Base-by-base conservation (phyloP, 2,888 invertebrate genomes). In the Actias luna region DNA sequence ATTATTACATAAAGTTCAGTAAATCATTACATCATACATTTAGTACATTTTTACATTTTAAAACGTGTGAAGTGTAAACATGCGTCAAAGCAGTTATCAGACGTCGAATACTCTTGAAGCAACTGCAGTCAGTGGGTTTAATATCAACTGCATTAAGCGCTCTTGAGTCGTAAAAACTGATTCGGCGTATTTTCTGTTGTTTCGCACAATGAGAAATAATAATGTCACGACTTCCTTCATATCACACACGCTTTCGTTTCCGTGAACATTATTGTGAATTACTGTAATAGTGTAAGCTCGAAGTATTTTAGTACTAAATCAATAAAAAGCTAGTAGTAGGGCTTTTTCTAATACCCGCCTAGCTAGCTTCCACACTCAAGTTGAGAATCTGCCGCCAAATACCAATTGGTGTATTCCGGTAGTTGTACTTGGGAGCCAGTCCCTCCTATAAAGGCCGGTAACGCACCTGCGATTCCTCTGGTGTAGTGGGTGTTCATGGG, bases 61-160 rank as follows among this genome's bases (percentile, higher is more conserved):
- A 86, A 87, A 87, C 89, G 89, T 89, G 89, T 85, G 89, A 89
- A 89, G 83, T 80, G 83, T 78, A 86, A 82, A 87, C 82, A 78
- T 68, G 75, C 77, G 78, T 74, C 83, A 87, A 87, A 88, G 87
- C 82, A 77, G 73, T 71, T 74, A 64, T 64, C 36, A 61, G 62
- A 60, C 64, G 58, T 66, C 35, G 14, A n/a, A 33, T 63, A 50
- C 46, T 58, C 36, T 36, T 61, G 39, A 39, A 29, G 55, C 39
- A 50, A 22, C 46, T 50, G 22, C 46, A 50, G 8, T 22, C 46
- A 25, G 22, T 50, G 46, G 46, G 46, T 22, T 50, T 25, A 50
- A 50, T 50, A 25, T 50, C 22, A 22, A 50, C 46, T 55, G 55
- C n/a, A 29, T n/a, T 29, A 16, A 55, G 29, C 29, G 27, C n/a